phyloP scores from a whole-genome alignment of 2,113 vertebrate species.

The Brachypteracias leptosomus region DNA sequence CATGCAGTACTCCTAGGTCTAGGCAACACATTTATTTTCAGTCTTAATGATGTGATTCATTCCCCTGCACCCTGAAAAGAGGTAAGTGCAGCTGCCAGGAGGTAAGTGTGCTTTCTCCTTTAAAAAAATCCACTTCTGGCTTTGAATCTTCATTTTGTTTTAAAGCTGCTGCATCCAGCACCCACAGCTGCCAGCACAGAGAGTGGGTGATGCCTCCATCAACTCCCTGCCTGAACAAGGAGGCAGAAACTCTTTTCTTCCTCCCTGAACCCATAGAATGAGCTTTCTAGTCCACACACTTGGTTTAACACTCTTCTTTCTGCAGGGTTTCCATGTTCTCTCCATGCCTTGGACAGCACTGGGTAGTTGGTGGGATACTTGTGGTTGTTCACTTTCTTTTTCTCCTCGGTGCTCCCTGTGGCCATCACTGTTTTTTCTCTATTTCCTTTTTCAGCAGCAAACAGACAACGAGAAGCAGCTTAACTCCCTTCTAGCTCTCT shows the following conservation, averaged over 20 bases:
- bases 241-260: neutral
- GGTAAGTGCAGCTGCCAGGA: neutral
- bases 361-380: neutral
- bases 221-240: neutral
- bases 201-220: neutral
- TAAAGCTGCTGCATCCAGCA: neutral
- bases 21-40: neutral
- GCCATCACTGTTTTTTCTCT: neutral
- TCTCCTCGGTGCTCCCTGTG: neutral
- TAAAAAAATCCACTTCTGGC: neutral
- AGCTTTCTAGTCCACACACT: neutral
- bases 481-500: neutral
- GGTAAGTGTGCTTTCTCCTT: conserved; percentile 17
- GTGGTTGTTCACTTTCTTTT: neutral
- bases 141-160: neutral
- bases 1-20: neutral
- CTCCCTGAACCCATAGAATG: neutral
- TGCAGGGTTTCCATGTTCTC: neutral
- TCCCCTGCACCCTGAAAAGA: neutral
- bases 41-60: neutral
- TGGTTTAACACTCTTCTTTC: neutral
- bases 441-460: neutral
- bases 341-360: neutral
- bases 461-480: neutral
- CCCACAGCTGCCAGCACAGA: neutral